A percentile compares a stretch with the other conserved stretches of the same genome.
Conservation (phyloP, 1,140 invertebrate genomes). For the Diachasma alloeum region DNA sequence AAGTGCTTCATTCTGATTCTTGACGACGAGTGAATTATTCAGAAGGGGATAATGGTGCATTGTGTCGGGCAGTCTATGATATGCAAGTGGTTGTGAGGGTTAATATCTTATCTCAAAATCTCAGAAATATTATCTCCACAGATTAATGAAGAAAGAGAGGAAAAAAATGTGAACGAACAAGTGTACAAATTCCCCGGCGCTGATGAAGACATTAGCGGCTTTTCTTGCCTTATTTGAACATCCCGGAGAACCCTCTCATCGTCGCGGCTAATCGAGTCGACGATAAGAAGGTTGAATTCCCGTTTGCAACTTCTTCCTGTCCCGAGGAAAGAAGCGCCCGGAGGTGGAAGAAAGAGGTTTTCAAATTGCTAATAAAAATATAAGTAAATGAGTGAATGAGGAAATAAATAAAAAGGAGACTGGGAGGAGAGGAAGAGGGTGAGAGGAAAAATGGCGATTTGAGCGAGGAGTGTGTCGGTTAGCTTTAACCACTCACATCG, state of each 20-base stretch:
- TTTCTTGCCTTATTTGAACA: constrained; percentile 1
- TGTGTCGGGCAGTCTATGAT: neutral
- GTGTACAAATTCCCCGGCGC: neutral
- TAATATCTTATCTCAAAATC: constrained; percentile 14
- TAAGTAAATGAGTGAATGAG: neutral
- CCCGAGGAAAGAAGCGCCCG: neutral
- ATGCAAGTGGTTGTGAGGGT: neutral
- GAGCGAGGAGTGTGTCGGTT: neutral
- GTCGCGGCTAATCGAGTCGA: constrained; percentile 1
- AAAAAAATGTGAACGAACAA: neutral
- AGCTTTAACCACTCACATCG: neutral
- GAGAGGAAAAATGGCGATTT: neutral
- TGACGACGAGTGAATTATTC: neutral
- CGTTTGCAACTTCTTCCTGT: neutral
- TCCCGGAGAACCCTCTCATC: neutral
- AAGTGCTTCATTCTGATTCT: too few species aligned
- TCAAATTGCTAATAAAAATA: neutral
- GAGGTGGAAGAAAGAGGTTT: neutral
- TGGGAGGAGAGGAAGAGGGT: neutral
- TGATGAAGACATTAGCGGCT: constrained; percentile 19
- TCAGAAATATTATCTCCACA: neutral
- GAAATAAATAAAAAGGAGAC: neutral
- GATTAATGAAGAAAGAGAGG: neutral
- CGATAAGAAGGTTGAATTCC: neutral
- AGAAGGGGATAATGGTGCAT: neutral